These are phyloP conservation scores for Cheilinus undulatus DNA, from an alignment of 2,113 vertebrate genomes.

Conservation along the genomic window DNA sequence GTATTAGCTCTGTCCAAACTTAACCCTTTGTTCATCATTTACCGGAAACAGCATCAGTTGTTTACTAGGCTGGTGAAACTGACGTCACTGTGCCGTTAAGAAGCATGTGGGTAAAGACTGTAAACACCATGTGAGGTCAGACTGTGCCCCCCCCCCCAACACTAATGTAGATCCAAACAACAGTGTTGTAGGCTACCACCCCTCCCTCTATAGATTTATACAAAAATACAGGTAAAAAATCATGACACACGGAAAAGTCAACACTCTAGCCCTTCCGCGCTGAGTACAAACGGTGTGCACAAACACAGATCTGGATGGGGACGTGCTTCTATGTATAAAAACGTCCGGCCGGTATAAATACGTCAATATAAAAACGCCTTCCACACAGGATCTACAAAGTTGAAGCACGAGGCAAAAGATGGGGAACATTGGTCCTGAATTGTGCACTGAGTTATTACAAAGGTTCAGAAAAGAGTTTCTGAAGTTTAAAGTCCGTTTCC, in stretches of 20 bases:
- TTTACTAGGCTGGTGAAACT: slow-evolving; percentile 83
- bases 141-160: slow-evolving; percentile 85
- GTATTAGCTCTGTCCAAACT: slow-evolving; percentile 88
- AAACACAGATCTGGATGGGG: slow-evolving; percentile 90
- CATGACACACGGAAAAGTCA: slow-evolving; percentile 97
- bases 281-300: slow-evolving; percentile 95
- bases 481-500: slow-evolving; percentile 90
- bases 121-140: slow-evolving; percentile 98
- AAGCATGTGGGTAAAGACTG: slow-evolving; percentile 98
- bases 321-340: slow-evolving; percentile 89
- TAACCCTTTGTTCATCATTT: too few relatives aligned
- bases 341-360: slow-evolving; percentile 99
- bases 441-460: slow-evolving; percentile 86
- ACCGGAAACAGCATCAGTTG: slow-evolving; percentile 72
- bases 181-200: slow-evolving; percentile 90
- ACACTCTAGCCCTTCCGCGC: slow-evolving; percentile 99
- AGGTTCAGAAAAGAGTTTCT: slow-evolving; percentile 83
- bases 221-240: slow-evolving; percentile 99
- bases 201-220: slow-evolving; percentile 98
- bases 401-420: slow-evolving; percentile 83
- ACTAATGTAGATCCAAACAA: slow-evolving; percentile 84
- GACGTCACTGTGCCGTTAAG: slow-evolving; percentile 98
- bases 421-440: slow-evolving; percentile 98
- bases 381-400: slow-evolving; percentile 93
- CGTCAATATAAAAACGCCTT: slow-evolving; percentile 94